Base-by-base conservation (phyloP, 2,797 vertebrate species). In the Eremophila alpestris region DNA sequence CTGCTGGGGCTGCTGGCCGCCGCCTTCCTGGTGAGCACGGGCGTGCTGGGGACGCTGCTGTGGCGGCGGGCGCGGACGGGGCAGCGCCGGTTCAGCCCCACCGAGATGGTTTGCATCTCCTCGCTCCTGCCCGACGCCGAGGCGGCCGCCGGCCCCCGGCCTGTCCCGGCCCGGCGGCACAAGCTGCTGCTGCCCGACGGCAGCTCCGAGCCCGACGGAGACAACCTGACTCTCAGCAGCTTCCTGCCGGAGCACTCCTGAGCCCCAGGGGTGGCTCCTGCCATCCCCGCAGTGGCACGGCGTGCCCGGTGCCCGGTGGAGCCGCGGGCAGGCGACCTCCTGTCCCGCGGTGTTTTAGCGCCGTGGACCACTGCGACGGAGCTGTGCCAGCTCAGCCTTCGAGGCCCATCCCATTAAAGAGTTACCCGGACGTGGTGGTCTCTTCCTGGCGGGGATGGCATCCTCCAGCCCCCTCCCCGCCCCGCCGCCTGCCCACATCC, bases 61-160 rank as follows among this genome's bases (percentile, higher is more conserved):
- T 98, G 98, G n/a, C 74, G 95, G 4, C 97, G 96, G 91, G 95
- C 38, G 79, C 98, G 97, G 95, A 95, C 34, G 89, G 97, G 88
- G 80, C 90, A 0, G 19, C 97, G 43, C 17, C 96, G 8, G 3
- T 40, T 93, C 52, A 94, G 94, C 36, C 97, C 22, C 58, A 99
- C 98, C 0, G 98, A 99, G 98, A 98, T 99, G 99, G 97, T 98
- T 83, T 99, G 99, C 60, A 99, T 99, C 96, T 99, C 99, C 0
- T 67, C 98, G 24, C 97, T 99, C 92, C 95, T 99, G 74, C 97
- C 98, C 0, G 98, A 99, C 0, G 93, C 94, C 5, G 97, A 95
- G 22, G 49, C 5, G 8, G 26, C 73, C 19, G 29, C 93, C 63
- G 97, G 91, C 4, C 49, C 95, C 43, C 78, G 38, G 8, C 65